Evolutionary conservation across 2,888 invertebrate genomes (phyloP), one percentile per base, ranked within the genome.

Genomic region (Drosophila merina): DNA sequence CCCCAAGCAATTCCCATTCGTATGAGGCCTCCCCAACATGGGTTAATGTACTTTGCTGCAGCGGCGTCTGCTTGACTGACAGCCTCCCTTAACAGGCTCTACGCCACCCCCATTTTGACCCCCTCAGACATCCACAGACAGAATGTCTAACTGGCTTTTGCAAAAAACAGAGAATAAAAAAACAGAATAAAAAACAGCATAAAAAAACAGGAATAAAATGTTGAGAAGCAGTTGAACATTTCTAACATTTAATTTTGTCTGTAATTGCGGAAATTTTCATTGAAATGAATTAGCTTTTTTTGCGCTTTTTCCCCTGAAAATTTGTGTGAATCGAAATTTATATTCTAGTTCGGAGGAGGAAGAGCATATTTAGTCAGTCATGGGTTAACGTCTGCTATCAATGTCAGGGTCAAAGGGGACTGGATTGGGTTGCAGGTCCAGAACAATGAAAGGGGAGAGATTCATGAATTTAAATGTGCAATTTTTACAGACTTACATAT

Each of bases 181-280:
- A 44, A 25, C 20, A 2, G 20, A 20, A 20, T 20, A 20, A 20
- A 20, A 20, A 20, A 20, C 20, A 20, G 20, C 20, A 20, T 9
- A 72, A 74, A 75, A 77, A 74, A 72, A 67, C 68, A 77, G 75
- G 9, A 50, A 42, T 31, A 56, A 52, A 49, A 58, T 58, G 25
- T 10, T 26, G 38, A 57, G 60, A 58, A 10, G 58, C 69, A 14
- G 78, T 78, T 85, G 44, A 69, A 76, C 63, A 54, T 63, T 63
- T 82, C 84, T 75, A 80, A 72, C 86, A 85, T 82, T 85, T 86
- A 75, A 77, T 66, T 76, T 74, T 50, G 56, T 56, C 33, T 75
- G 70, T 76, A 75, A 82, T 85, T 86, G 84, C 82, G 84, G 84
- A 84, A 82, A 84, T 86, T 84, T 84, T 86, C 85, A 84, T 85